Base-by-base conservation (phyloP, 2,113 vertebrate species). In the Podilymbus podiceps region DNA sequence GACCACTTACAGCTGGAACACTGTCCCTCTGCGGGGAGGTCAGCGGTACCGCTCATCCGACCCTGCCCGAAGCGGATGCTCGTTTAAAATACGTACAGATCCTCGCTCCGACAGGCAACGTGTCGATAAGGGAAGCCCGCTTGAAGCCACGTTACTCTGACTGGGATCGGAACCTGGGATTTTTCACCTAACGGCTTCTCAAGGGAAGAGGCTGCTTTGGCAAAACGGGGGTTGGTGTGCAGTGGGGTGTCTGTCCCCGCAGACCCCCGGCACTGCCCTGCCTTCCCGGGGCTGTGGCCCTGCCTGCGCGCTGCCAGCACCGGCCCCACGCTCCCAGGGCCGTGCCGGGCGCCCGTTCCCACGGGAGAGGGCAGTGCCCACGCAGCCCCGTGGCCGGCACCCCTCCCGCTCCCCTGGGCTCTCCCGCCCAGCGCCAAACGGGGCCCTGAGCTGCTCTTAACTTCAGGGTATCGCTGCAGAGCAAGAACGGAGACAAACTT, bases 351-450 rank as follows among this genome's bases (percentile, higher is more conserved):
- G 38, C 38, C 38, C 38, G 38, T 38, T 38, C 38, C 38, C 38
- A 38, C 38, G 38, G 38, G 38, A 38, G 38, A 38, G 38, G 38
- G 38, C 38, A 38, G 38, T 6, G 53, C 20, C 49, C 47, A 3
- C 2, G 12, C 33, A 53, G 63, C 24, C 28, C 38, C 3, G 42
- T 42, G 42, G 12, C 42, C 42, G 42, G 42, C 42, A 42, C 14
- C 42, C 42, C 42, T 42, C 42, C 42, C 42, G 42, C 42, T 42
- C 42, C 42, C 42, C 9, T 42, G 42, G 11, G 42, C 42, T 42
- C 42, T 14, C 63, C 59, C 1, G 25, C 40, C 0, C 18, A 4
- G 55, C 23, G 2, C 88, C 15, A 0, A 3, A 0, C 2, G 2
- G 14, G 31, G n/a, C 7, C 30, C 38, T 1, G 73, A 33, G 68